Evolutionary conservation across 2,113 vertebrate species (phyloP), one percentile per base, ranked within the genome.

Genomic region (Neogobius melanostomus): DNA sequence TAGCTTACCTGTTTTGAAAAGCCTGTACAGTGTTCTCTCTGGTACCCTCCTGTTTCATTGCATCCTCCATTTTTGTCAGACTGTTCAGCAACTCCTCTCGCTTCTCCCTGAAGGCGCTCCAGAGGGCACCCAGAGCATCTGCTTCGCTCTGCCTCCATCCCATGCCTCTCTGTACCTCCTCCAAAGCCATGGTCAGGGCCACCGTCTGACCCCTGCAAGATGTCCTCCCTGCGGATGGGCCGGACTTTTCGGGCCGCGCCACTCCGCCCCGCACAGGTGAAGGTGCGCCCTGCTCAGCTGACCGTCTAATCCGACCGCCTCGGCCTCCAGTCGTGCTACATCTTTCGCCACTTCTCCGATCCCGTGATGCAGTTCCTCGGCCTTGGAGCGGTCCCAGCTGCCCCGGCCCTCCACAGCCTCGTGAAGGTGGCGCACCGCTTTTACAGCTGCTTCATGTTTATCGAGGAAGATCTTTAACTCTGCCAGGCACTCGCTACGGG

Each of bases 101-200:
- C 75, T 85, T 93, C 64, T 95, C 93, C 50, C 77, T 87, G 67
- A 98, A 97, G 8, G 94, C 93, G 69, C 87, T 94, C 87, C 83
- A 92, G 75, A 98, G 64, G 0, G 87, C 87, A 0, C 77, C 89
- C 52, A 98, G 88, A 16, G 95, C 95, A 60, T 99, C 96, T 0
- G 95, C 96, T 77, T 99, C 95, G 61, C 94, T 96, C 85, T 96
- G 97, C 83, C 95, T 97, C 70, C 93, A 95, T n/a, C 97, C 97
- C 61, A 98, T 85, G 1, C 94, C 88, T 76, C 88, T 95, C 88
- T 97, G 97, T 61, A 96, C 91, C 64, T 88, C 83, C 68, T 98
- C 96, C 64, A 98, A 64, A 56, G 94, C 93, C 59, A 84, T 63
- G 2, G 76, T 88, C 15, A 98, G 86, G 36, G 88, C 90, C 70